phyloP scores from a whole-genome alignment of 1,140 invertebrate genomes.

The Ceratosolen fusciceps region DNA sequence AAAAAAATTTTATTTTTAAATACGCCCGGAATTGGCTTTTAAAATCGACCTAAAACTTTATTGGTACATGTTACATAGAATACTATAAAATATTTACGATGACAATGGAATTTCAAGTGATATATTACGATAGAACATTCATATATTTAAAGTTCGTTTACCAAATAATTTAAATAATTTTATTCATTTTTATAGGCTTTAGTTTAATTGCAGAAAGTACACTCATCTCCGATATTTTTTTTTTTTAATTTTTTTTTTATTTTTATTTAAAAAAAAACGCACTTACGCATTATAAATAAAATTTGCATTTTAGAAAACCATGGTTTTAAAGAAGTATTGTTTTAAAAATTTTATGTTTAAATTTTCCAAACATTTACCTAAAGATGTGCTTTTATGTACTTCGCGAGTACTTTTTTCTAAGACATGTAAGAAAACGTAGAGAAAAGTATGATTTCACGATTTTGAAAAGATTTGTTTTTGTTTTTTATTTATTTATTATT shows the following conservation, averaged over 20 bases:
- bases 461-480: too few relatives aligned
- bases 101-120: not conserved
- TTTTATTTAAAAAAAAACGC: constrained; percentile 10
- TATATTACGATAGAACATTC: not conserved
- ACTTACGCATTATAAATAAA: constrained; percentile 18
- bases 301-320: constrained; percentile 21
- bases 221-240: not conserved
- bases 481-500: constrained; percentile 28
- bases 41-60: constrained; percentile 26
- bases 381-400: constrained; percentile 25
- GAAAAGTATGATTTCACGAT: constrained; percentile 19
- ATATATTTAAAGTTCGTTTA: not conserved
- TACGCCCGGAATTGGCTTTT: constrained; percentile 18
- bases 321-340: constrained; percentile 27
- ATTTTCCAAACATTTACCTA: not conserved
- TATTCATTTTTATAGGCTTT: constrained; percentile 1
- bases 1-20: constrained; percentile 49
- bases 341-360: constrained; percentile 24
- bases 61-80: not conserved
- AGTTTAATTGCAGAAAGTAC: not conserved
- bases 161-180: constrained; percentile 7
- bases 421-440: constrained; percentile 1
- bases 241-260: too few relatives aligned
- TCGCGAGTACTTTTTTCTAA: not conserved
- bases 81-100: not conserved